These are phyloP conservation scores for Aphaenogaster ashmeadi DNA, from an alignment of 1,140 invertebrate species.

Conservation along the genomic window DNA sequence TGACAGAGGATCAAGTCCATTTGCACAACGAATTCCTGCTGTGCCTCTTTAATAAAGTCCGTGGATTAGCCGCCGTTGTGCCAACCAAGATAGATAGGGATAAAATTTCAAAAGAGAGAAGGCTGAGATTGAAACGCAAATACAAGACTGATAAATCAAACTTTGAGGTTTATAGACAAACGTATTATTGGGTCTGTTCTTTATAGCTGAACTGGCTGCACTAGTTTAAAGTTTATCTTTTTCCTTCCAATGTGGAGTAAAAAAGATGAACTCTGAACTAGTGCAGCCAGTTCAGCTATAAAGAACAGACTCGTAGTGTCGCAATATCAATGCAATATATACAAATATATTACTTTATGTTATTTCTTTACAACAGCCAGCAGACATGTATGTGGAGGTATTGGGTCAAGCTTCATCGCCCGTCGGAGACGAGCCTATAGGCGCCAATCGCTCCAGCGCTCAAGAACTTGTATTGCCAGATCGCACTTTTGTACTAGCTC, in stretches of 20 bases:
- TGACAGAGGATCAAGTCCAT: constrained; percentile 91
- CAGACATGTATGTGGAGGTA: constrained; percentile 86
- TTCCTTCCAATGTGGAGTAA: too few relatives aligned
- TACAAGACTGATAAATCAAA: constrained; percentile 89
- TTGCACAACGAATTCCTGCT: constrained; percentile 95
- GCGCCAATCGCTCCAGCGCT: constrained; percentile 88
- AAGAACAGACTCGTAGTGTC: neutral
- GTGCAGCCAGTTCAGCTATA: neutral
- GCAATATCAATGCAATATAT: neutral
- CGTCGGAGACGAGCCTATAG: constrained; percentile 86
- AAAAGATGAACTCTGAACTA: too few relatives aligned
- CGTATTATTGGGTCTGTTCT: too few relatives aligned
- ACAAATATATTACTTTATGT: neutral
- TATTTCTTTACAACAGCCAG: constrained; percentile 76
- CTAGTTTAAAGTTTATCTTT: too few relatives aligned
- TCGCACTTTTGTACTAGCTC: constrained; percentile 91
- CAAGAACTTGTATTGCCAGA: constrained; percentile 92
- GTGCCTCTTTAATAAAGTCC: constrained; percentile 93
- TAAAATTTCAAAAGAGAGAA: constrained; percentile 87
- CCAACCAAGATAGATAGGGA: constrained; percentile 82
- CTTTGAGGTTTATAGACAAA: constrained; percentile 88
- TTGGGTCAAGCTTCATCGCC: constrained; percentile 84
- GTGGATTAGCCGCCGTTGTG: constrained; percentile 89
- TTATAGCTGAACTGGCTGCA: too few relatives aligned
- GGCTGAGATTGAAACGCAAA: constrained; percentile 88